Base-by-base conservation (phyloP, 1,140 invertebrate species). In the Drosophila sturtevanti region DNA sequence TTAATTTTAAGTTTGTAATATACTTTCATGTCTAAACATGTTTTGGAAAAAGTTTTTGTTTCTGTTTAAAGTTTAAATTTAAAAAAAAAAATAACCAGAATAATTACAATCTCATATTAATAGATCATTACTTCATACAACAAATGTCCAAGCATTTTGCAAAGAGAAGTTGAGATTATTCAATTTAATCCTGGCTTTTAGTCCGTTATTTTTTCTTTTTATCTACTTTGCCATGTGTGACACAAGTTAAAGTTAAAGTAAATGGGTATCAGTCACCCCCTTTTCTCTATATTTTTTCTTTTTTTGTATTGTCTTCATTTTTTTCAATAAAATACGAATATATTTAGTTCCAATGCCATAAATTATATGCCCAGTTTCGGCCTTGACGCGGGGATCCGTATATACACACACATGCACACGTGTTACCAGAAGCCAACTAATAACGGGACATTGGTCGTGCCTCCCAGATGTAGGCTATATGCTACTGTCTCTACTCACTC, bases 341-440 rank as follows among this genome's bases (percentile, higher is more conserved):
- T 82, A 87, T 87, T 82, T 73, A 81, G 75, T 68, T 82, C 56
- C 65, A 52, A 48, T 66, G 79, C 63, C 79, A 87, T 87, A 87
- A 89, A 87, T 87, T 87, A 87, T 87, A 87, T 82, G 68, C 72
- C 69, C 82, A 87, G 78, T 72, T 56, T 82, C 66, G 60, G 75
- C 60, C 58, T 74, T 76, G 73, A 68, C 73, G 71, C 64, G 54
- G 60, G 70, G 60, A 63, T 55, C 58, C 54, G 44, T 14, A 35
- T 14, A n/a, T 35, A 27, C 9, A 31, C 14, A 62, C 24, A 31
- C 11, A n/a, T 16, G n/a, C 72, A 75, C 77, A 79, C 64, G 77
- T 79, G 77, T 79, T 79, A 72, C 82, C 68, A 65, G 44, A 71
- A 65, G 68, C 63, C 64, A 82, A 66, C 82, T 87, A 89, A 87